Base-by-base conservation (phyloP, 37 sponge, comb jelly and placozoan genomes). In the Crambe crambe region DNA sequence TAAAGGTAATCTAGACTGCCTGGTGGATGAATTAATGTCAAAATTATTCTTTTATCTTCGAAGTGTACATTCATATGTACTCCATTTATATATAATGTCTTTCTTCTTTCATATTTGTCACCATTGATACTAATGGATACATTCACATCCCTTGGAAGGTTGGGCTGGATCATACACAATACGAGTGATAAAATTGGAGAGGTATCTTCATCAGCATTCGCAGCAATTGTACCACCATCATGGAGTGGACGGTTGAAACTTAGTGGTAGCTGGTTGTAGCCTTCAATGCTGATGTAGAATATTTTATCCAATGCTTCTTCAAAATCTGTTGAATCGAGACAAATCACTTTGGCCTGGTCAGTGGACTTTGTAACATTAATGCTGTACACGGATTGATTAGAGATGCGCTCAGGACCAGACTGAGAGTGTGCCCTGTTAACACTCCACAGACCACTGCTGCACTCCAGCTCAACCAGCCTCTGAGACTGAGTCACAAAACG, bases 341-440 rank as follows among this genome's bases (percentile, higher is more conserved):
- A 65, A 31, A 65, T 65, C 31, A 65, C 17, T 31, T 65, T 65
- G 25, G 66, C 66, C 30, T 65, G 66, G 35, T 65, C 66, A 18
- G 1, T 29, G 2, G 66, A 65, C 17, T 26, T 65, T 31, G 10
- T 34, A 34, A 65, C 35, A 17, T 30, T 65, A 30, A 65, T 31
- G 66, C 2, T 65, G 10, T 34, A 32, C 30, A 5, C 3, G 15
- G 2, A 8, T 32, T 65, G 66, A 47, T 47, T 47, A 32, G 15
- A 34, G 5, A 34, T 34, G 12, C 35, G 25, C 59, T 18, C 20
- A 4, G 59, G 59, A 12, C 3, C 59, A 65, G 35, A 65, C 2
- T 34, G 12, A 34, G 66, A 65, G 10, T 32, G 12, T 34, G 31
- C 35, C 30, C 5, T 31, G 32, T 34, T 31, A 6, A 65, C 35